Evolutionary conservation across 2,888 invertebrate species (phyloP), one percentile per base, ranked within the genome.

Genomic region (Rhamphomyia laevipes): DNA sequence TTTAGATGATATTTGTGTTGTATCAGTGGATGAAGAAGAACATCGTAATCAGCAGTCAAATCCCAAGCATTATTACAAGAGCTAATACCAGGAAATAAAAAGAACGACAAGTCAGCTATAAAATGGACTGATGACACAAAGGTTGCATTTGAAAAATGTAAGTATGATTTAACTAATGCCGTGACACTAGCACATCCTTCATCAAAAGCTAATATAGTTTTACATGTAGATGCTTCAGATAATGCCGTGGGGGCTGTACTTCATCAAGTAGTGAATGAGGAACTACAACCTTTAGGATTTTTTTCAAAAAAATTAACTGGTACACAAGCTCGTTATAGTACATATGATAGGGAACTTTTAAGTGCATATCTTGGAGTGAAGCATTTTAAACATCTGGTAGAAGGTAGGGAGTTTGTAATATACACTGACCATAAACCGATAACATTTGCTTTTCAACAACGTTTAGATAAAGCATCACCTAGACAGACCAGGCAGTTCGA

Each of bases 161-260:
- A 47, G 37, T 9, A 48, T 11, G 42, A 48, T 18, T 23, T 51
- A n/a, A 23, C 30, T 15, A 35, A 51, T 16, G 35, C 43, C 2
- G 57, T 66, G 1, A 38, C 65, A 1, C 50, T 68, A 4, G 59
- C 60, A 2, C 65, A 67, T 50, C 68, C 67, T 1, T 56, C 56
- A 5, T 21, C 44, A 1, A 15, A 57, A 7, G 31, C 33, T 12
- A 4, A 35, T 16, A 42, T 68, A 33, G 11, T 13, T 6, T 33
- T 33, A 13, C 13, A 33, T 9, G 33, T 33, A 13, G 33, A 33
- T 9, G 33, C 33, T 3, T 33, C 33, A 3, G 9, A 33, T 13
- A 13, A 9, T 13, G 33, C 33, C 3, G 13, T 33, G 4, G 33
- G 33, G 3, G 33, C 33, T 6, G 33, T 33, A 13, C 3, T 33